Evolutionary conservation across 2,888 invertebrate genomes (phyloP).

Genomic region (Cerastis leucographa): DNA sequence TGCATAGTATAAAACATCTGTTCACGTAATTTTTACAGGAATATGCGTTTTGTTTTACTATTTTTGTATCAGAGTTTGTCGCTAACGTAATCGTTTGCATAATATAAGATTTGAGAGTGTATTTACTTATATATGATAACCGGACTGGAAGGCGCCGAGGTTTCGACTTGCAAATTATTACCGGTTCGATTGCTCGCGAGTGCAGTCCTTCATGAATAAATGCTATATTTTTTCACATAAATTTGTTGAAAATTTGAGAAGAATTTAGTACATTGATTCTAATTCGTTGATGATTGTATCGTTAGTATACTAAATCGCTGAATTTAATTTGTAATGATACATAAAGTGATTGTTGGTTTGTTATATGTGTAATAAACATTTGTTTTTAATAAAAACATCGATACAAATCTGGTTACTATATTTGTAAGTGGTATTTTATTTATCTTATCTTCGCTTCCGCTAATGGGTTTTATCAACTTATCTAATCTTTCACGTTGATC

Average conservation of each 20-base stretch:
- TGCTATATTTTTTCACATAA: slow-evolving; percentile 58
- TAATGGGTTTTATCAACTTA: slow-evolving; percentile 11
- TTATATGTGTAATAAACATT: slow-evolving; percentile 47
- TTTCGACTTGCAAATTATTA: slow-evolving; percentile 11
- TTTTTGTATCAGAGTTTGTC: slow-evolving; percentile 56
- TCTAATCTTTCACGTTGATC: slow-evolving; percentile 41
- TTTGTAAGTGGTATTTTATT: slow-evolving; percentile 64
- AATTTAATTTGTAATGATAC: slow-evolving; percentile 40
- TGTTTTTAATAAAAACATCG: slow-evolving; percentile 58
- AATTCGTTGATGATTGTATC: slow-evolving; percentile 41
- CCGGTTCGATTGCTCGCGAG: slow-evolving; percentile 29
- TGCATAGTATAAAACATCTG: slow-evolving; percentile 7
- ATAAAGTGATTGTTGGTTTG: slow-evolving; percentile 56
- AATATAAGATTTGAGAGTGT: slow-evolving; percentile 56
- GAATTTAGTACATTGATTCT: slow-evolving; percentile 41
- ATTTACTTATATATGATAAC: slow-evolving; percentile 48
- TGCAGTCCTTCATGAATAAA: slow-evolving; percentile 35
- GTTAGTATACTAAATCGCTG: slow-evolving; percentile 43
- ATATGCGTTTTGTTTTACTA: slow-evolving; percentile 60
- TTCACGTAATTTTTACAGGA: slow-evolving; percentile 29
- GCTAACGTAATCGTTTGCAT: slow-evolving; percentile 56
- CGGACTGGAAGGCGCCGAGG: slow-evolving; percentile 26
- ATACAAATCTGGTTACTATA: slow-evolving; percentile 61
- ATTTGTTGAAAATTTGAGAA: slow-evolving; percentile 53
- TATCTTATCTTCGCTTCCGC: slow-evolving; percentile 32